Base-by-base conservation (phyloP, 2,113 vertebrate species). In the Struthidea cinerea region DNA sequence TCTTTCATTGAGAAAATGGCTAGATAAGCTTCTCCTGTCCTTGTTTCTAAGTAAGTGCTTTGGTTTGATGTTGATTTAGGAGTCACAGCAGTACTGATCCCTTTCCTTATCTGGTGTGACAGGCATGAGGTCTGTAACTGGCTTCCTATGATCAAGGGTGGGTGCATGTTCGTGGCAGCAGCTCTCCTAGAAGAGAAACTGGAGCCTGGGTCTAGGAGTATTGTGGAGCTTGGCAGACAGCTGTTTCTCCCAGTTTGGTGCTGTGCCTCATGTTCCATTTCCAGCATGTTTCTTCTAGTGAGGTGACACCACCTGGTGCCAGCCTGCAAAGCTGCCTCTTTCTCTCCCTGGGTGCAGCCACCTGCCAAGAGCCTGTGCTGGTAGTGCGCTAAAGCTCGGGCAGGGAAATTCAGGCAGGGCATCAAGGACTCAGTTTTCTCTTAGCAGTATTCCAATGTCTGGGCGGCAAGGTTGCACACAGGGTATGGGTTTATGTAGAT, bases 271-370 rank as follows among this genome's bases (percentile, higher is more conserved):
- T 11, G 32, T 21, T 53, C 63, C 17, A 2, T 27, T 64, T 52
- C 60, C 63, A 60, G 39, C 3, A 1, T 7, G 50, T 57, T 23
- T 88, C 37, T 78, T 20, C 37, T 26, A 19, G 46, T 28, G 81
- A 80, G 63, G 80, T 73, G 68, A 59, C 69, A 91, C 92, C 90
- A 83, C 87, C 81, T 84, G 75, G 67, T 83, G 94, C 59, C 90
- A 84, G 68, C 59, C 37, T 35, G 76, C 47, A 61, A 13, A 61
- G 44, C 64, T 93, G 77, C 81, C 32, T 22, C 35, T 9, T 27
- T 7, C 30, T 47, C 27, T 49, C 14, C 6, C 9, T 10, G 42
- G 7, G 5, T 13, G 3, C 47, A 59, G n/a, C 33, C 59, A 14
- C 11, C 28, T 39, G 42, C 24, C 12, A 7, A 7, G 23, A 39